Evolutionary conservation across 2,113 vertebrate genomes (phyloP), one percentile per base, ranked within the genome.

Genomic region (Glareola pratincola): DNA sequence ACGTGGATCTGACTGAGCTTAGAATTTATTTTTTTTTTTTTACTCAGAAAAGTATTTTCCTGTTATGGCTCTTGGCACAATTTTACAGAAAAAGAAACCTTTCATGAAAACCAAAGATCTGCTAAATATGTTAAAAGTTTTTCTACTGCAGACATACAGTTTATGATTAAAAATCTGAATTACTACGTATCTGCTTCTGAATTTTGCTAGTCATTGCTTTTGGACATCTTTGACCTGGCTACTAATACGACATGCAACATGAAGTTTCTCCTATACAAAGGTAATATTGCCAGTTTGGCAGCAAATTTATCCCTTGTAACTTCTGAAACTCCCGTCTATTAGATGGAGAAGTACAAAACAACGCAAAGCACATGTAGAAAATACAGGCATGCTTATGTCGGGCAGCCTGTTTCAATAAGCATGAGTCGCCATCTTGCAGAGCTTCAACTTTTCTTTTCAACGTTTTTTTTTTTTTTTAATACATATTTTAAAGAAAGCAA

Each of bases 381-480:
- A 90, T n/a, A n/a, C n/a, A n/a, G 45, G 60, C 69, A 66, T n/a
- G 45, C 39, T 64, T 29, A 37, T 10, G 39, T 75, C 51, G 60
- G 62, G 77, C 87, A 93, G 91, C 54, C 77, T 90, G 60, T 83
- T 78, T 92, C 86, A 90, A 78, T 74, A 73, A 90, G 41, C 39
- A 54, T 10, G 16, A 79, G 45, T 12, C 36, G 36, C 27, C 51
- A 37, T 81, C 69, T 69, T 71, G 43, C 37, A 74, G 39, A 54
- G 30, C 22, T 78, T 77, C 37, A 60, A 51, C n/a, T 63, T 27
- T 39, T 39, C 11, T 66, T 45, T 53, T 53, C n/a, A n/a, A n/a
- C n/a, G n/a, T n/a, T n/a, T n/a, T n/a, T 39, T 39, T 39, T 66
- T 45, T 53, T 53, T 56, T 60, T 53, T 41, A 50, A 66, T 23